Percentiles rank a stretch among this genome's conserved stretches.
phyloP scores from a whole-genome alignment of 2,113 vertebrate species.

The Chaetura pelagica region DNA sequence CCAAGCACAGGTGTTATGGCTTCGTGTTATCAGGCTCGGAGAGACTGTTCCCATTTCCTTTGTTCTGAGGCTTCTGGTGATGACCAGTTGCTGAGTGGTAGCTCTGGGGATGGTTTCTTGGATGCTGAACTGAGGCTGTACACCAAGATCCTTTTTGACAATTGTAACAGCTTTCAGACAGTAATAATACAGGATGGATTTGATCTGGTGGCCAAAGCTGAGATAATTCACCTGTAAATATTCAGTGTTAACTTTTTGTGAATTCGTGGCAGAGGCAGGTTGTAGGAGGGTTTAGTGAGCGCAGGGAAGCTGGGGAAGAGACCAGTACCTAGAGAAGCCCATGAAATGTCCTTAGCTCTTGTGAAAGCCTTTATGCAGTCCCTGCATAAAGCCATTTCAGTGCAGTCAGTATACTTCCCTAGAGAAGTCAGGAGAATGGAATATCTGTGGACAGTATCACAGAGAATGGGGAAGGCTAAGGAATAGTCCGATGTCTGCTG shows the following conservation, averaged over 20 bases:
- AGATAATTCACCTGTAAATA: background rate
- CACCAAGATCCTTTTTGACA: background rate
- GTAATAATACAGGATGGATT: background rate
- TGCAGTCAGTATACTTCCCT: background rate
- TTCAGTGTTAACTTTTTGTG: background rate
- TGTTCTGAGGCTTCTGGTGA: background rate
- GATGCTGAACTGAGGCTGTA: background rate
- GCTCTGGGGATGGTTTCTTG: background rate
- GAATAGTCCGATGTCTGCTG: background rate
- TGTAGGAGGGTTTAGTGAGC: rapidly evolving
- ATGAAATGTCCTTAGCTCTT: background rate
- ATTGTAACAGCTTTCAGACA: background rate
- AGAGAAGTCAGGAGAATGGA: background rate
- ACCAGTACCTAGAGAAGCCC: background rate
- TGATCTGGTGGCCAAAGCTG: background rate
- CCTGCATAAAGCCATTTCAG: background rate
- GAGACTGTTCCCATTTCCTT: background rate
- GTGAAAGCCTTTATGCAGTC: background rate
- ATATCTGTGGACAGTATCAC: background rate
- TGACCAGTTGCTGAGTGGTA: background rate
- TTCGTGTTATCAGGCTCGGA: background rate
- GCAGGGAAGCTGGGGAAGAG: background rate
- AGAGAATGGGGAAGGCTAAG: background rate
- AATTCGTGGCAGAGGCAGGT: background rate
- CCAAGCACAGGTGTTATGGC: background rate